Conservation (phyloP, 2,888 invertebrate species). For the Villa cingulata region DNA sequence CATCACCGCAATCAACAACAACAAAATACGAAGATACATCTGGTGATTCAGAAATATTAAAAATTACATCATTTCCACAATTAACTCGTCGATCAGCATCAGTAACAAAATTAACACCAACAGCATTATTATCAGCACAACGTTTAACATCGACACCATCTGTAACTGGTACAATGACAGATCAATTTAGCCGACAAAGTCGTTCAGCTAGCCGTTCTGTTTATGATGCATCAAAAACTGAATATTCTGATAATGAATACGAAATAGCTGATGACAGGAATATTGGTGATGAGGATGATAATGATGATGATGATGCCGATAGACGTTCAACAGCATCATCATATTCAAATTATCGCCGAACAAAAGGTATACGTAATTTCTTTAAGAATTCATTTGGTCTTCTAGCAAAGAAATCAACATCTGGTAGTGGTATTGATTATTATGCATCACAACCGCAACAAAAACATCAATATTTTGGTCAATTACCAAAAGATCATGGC, state of each 20-base stretch:
- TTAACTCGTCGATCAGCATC: constrained; percentile 31
- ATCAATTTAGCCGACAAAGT: constrained; percentile 18
- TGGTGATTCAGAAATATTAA: constrained; percentile 1
- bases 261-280: constrained; percentile 14
- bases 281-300: constrained; percentile 4
- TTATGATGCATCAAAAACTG: constrained; percentile 30
- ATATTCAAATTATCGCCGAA: too few species aligned
- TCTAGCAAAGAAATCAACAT: background rate
- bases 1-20: background rate
- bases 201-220: constrained; percentile 24
- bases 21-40: constrained; percentile 2
- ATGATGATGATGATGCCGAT: background rate
- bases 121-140: constrained; percentile 17
- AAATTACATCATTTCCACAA: constrained; percentile 20
- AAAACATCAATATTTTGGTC: too few species aligned
- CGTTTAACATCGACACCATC: constrained; percentile 17
- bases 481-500: constrained; percentile 23
- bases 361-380: constrained; percentile 5
- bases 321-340: constrained; percentile 21
- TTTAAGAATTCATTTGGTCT: background rate
- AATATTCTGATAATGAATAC: constrained; percentile 24
- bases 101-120: constrained; percentile 7
- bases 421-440: too few species aligned
- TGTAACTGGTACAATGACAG: constrained; percentile 16
- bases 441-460: too few species aligned